Percentiles rank a stretch among this genome's conserved stretches.
Evolutionary conservation across 2,113 vertebrate species (phyloP).

Genomic region (Malaclemys terrapin): DNA sequence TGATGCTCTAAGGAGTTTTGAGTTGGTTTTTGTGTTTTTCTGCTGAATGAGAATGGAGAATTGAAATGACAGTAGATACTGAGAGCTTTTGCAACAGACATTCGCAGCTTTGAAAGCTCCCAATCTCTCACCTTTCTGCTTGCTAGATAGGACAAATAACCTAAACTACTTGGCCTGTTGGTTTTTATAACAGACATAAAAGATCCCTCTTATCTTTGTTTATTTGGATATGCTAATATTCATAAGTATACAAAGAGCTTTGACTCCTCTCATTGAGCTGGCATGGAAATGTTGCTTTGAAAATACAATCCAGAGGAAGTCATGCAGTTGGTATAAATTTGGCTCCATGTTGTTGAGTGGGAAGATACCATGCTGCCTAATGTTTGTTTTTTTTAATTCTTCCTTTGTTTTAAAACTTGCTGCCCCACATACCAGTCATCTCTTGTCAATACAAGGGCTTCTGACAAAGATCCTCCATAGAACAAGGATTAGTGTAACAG

Average conservation of each 20-base stretch:
- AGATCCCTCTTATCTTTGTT: neutral
- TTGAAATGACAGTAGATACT: neutral
- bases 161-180: neutral
- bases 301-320: neutral
- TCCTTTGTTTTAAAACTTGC: neutral
- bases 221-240: neutral
- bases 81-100: conserved; percentile 10
- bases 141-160: neutral
- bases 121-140: neutral
- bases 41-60: neutral
- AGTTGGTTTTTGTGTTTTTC: conserved; percentile 1
- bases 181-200: neutral
- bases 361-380: neutral
- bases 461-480: conserved; percentile 26
- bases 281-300: neutral
- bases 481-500: conserved; percentile 57
- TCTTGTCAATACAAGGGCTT: conserved; percentile 26
- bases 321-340: neutral
- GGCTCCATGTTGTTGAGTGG: neutral
- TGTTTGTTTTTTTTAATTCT: conserved; percentile 4
- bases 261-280: neutral
- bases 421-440: conserved; percentile 25
- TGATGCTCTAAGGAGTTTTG: neutral
- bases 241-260: neutral
- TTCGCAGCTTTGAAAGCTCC: neutral